Base-by-base conservation (phyloP, 2,888 invertebrate genomes). In the Idaea dimidiata region DNA sequence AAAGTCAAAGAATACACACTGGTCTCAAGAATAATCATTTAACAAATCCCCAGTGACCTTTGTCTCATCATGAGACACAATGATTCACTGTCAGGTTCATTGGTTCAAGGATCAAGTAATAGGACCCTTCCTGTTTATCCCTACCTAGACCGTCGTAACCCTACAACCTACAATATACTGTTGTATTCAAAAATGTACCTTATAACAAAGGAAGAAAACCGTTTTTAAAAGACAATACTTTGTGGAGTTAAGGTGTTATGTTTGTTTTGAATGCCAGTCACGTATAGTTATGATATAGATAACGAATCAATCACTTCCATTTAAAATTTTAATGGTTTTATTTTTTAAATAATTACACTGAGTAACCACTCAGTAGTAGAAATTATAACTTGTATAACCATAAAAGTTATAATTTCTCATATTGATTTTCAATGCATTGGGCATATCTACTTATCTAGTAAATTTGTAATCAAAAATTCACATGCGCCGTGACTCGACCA, bases 61-160 rank as follows among this genome's bases (percentile, higher is more conserved):
- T 64, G 54, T 59, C 17, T 62, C 60, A 62, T 60, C 17, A 57
- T 62, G 60, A 63, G 61, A 32, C 55, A 59, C 56, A 58, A 67
- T 72, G 76, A 80, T 71, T 80, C 78, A 75, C 78, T 80, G 77
- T 76, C 75, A 78, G 75, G 77, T 75, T 78, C 76, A 77, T 66
- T 65, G 69, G 79, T 82, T 82, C 81, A 83, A 83, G 83, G 84
- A 69, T 79, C 66, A 31, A 62, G 64, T 71, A 81, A 88, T 86
- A 79, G 81, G 82, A 81, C 66, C 77, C 86, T 88, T 90, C 89
- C 90, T 89, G 89, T 86, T 87, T 85, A 78, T 87, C 87, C 85
- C 85, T 82, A 82, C 78, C 71, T 74, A 73, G 78, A 72, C 73
- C 73, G 65, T 66, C 73, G 65, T 66, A 78, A 75, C 71, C 81